Conservation (phyloP, 2,888 invertebrate species). For the Tenthredo mesomela region DNA sequence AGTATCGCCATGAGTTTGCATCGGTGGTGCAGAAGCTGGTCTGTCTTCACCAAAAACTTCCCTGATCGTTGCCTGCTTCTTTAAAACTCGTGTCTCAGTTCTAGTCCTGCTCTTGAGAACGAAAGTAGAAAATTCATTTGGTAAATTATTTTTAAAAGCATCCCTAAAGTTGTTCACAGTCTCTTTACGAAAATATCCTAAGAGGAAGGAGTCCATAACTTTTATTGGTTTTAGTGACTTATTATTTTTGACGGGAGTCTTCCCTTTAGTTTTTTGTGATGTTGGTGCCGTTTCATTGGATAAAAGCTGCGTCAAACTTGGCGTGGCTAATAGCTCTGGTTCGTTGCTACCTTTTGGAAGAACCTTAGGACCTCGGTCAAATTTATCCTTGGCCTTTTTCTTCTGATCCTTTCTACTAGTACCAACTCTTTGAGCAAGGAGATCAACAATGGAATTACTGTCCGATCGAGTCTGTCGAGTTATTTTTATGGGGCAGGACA, state of each 20-base stretch:
- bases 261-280: slow-evolving; percentile 64
- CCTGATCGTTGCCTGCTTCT: slow-evolving; percentile 88
- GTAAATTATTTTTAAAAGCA: slow-evolving; percentile 83
- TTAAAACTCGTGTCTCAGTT: slow-evolving; percentile 86
- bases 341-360: slow-evolving; percentile 81
- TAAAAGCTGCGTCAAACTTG: slow-evolving; percentile 79
- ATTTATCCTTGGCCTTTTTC: slow-evolving; percentile 80
- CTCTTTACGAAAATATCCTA: slow-evolving; percentile 85
- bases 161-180: slow-evolving; percentile 85
- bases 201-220: slow-evolving; percentile 80
- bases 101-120: slow-evolving; percentile 87
- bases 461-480: slow-evolving; percentile 75
- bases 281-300: slow-evolving; percentile 58
- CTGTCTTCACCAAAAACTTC: slow-evolving; percentile 91
- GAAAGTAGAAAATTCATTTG: slow-evolving; percentile 84
- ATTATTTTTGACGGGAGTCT: slow-evolving; percentile 65
- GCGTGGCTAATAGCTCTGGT: slow-evolving; percentile 83
- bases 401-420: slow-evolving; percentile 79
- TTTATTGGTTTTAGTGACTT: slow-evolving; percentile 69
- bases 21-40: slow-evolving; percentile 90
- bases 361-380: slow-evolving; percentile 77
- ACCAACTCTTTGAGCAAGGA: slow-evolving; percentile 84
- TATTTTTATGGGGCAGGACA: slow-evolving; percentile 80
- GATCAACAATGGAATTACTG: slow-evolving; percentile 83
- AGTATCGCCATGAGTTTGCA: slow-evolving; percentile 79